Base-by-base conservation (phyloP, 1,140 invertebrate species). In the Ceratina australensis region DNA sequence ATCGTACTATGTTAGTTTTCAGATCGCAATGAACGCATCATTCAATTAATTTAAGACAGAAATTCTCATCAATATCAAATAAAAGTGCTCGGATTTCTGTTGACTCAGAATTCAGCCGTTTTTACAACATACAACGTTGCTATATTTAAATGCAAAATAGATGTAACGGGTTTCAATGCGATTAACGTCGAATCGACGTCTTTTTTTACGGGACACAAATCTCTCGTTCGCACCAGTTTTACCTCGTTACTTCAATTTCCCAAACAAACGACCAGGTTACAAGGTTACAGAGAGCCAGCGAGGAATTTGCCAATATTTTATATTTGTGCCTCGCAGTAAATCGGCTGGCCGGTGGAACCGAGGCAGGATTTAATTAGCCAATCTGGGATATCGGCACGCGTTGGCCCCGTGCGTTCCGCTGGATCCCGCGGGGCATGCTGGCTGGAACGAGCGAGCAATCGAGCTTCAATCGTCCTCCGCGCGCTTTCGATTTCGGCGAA, bases 331-430 rank as follows among this genome's bases (percentile, higher is more conserved):
- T 83, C 71, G 63, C 64, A 76, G 81, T 61, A 80, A 84, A 84
- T 79, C 71, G 72, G 42, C 54, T 66, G 5, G 49, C n/a, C 64
- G 49, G 42, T 60, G 28, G 61, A 77, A 72, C 76, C 63, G 47
- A 67, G 59, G 87, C 87, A 80, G 80, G 86, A 88, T 91, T 90
- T 89, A 91, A 91, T 91, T 91, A 88, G 71, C 87, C 88, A 91
- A 91, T 90, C 85, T 86, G 84, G 83, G 80, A 87, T 90, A 88
- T 87, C 85, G 86, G 83, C 89, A 90, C 88, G 90, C 81, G 83
- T 90, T 76, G 80, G 71, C 79, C 54, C 60, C 26, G 80, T 54
- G 22, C 24, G 50, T 69, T 64, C 72, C 68, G 85, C 16, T 73
- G 71, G 42, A 75, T 83, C 84, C 89, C 89, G 79, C 80, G 64